phyloP scores from a whole-genome alignment of 2,113 vertebrate genomes.

The Glaucidium brasilianum region DNA sequence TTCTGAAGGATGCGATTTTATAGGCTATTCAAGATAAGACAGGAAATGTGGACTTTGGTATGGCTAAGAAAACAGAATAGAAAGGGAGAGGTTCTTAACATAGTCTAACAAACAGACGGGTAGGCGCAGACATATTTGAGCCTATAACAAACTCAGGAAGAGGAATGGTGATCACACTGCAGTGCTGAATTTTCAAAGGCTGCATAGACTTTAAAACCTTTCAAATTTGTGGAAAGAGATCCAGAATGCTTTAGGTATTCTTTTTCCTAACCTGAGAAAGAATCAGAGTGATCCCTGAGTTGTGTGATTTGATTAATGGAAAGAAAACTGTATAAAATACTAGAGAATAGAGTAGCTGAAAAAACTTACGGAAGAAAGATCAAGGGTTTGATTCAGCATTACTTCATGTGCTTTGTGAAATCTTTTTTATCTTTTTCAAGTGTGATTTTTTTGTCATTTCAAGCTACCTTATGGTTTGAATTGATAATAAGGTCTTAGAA shows the following conservation, averaged over 20 bases:
- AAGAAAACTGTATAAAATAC: not conserved
- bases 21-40: not conserved
- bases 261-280: not conserved
- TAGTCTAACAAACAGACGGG: not conserved
- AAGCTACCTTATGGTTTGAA: not conserved
- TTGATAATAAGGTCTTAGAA: not conserved
- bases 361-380: not conserved
- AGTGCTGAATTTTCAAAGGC: not conserved
- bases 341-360: not conserved
- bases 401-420: not conserved
- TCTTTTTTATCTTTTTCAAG: not conserved
- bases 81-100: not conserved
- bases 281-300: not conserved
- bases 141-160: not conserved
- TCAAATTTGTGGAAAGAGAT: not conserved
- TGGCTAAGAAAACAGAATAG: not conserved
- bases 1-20: not conserved
- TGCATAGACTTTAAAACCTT: not conserved
- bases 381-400: not conserved
- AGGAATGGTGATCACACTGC: not conserved
- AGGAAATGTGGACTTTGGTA: not conserved
- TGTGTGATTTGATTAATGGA: not conserved
- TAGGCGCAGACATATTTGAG: not conserved
- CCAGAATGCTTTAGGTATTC: not conserved
- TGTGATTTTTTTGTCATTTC: not conserved